phyloP scores from a whole-genome alignment of 2,113 vertebrate species.

The Crypturellus undulatus region DNA sequence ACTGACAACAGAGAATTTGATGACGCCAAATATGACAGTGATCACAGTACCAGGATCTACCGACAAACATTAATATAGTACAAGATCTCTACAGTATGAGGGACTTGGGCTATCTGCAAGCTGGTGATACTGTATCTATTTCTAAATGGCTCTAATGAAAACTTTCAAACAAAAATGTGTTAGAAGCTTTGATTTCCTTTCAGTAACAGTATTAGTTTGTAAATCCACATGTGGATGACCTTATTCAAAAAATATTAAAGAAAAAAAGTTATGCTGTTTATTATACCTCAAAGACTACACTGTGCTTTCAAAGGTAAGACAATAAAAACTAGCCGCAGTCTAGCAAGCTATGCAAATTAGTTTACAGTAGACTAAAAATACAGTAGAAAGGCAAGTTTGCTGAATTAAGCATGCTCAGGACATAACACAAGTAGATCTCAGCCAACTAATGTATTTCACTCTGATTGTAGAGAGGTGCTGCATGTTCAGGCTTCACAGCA shows the following conservation, averaged over 20 bases:
- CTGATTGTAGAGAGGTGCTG: neutral
- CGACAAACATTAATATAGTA: neutral
- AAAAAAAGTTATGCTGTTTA: neutral
- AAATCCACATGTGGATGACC: neutral
- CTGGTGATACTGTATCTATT: neutral
- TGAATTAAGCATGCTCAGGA: neutral
- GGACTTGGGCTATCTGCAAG: neutral
- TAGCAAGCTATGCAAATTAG: neutral
- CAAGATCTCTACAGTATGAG: neutral
- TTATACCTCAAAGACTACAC: neutral
- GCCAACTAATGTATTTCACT: neutral
- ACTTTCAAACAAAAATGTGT: neutral
- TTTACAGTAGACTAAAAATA: neutral
- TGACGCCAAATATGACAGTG: neutral
- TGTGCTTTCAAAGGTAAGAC: neutral
- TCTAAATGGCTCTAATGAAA: neutral
- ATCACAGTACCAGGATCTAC: neutral
- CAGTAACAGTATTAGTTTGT: neutral
- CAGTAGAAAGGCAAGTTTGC: neutral
- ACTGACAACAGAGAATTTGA: neutral
- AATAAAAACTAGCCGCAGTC: neutral
- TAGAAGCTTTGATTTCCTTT: neutral
- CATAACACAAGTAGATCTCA: neutral
- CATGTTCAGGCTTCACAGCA: neutral
- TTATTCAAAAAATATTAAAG: neutral